These are phyloP conservation scores for Tryphoninae sp. DNA, from an alignment of 2,888 invertebrate species.

Conservation along the genomic window DNA sequence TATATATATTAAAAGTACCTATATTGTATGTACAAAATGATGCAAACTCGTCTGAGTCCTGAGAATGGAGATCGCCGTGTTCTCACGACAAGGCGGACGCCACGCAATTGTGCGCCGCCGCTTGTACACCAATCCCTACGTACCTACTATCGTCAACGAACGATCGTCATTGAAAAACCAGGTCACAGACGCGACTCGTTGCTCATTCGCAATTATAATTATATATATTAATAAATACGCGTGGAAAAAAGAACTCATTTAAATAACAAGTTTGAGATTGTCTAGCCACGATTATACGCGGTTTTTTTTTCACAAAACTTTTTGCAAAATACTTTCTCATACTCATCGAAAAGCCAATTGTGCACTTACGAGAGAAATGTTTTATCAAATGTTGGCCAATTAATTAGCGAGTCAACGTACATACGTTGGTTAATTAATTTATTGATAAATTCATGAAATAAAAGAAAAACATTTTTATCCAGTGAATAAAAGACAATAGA, in stretches of 20 bases:
- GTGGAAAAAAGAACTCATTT: not conserved
- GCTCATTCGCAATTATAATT: slow-evolving; percentile 41
- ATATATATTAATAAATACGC: slow-evolving; percentile 12
- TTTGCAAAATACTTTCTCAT: not conserved
- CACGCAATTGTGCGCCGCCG: slow-evolving; percentile 18
- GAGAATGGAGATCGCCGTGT: slow-evolving; percentile 38
- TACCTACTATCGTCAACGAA: slow-evolving; percentile 32
- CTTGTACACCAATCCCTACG: not conserved
- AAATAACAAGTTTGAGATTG: slow-evolving; percentile 26
- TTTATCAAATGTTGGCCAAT: too few species aligned
- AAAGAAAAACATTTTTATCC: too few species aligned
- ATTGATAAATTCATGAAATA: too few species aligned
- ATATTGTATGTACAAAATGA: slow-evolving; percentile 19
- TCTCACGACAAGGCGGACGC: slow-evolving; percentile 28
- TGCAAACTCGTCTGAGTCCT: slow-evolving; percentile 40
- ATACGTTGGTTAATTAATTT: too few species aligned
- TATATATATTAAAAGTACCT: not conserved
- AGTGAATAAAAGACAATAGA: too few species aligned
- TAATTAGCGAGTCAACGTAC: too few species aligned
- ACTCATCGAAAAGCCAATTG: too few species aligned
- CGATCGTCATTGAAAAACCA: slow-evolving; percentile 46
- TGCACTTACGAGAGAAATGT: too few species aligned
- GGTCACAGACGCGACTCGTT: slow-evolving; percentile 15
- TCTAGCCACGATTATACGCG: slow-evolving; percentile 15
- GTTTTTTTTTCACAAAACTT: not conserved